phyloP scores from a whole-genome alignment of 1,140 invertebrate genomes.

The Zophobas morio region DNA sequence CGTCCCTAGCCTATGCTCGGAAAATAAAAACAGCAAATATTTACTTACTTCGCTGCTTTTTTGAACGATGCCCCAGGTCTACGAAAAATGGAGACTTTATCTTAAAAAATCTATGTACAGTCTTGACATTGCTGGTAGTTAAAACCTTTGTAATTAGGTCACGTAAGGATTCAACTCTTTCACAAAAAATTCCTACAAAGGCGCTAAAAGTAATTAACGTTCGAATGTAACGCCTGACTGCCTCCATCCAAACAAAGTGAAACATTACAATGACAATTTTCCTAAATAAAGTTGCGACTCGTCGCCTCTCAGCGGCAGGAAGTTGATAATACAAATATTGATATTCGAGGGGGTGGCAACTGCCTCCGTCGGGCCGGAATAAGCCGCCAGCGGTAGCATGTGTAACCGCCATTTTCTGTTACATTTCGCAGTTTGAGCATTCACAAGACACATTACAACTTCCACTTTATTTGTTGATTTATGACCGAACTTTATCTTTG shows the following conservation, averaged over 20 bases:
- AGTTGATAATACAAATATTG: constrained; percentile 47
- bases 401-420: constrained; percentile 52
- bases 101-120: no score
- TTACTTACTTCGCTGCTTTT: background rate
- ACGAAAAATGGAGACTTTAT: no score
- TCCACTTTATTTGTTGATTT: constrained; percentile 55
- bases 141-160: no score
- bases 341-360: constrained; percentile 38
- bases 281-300: constrained; percentile 36
- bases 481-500: constrained; percentile 51
- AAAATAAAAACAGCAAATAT: background rate
- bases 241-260: constrained; percentile 17
- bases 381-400: constrained; percentile 49
- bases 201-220: constrained; percentile 28
- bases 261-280: constrained; percentile 43
- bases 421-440: constrained; percentile 53
- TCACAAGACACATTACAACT: constrained; percentile 53
- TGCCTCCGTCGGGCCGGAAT: constrained; percentile 28
- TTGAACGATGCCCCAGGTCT: no score
- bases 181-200: constrained; percentile 19
- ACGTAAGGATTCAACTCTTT: background rate
- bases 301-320: constrained; percentile 19
- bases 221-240: constrained; percentile 14
- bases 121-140: no score
- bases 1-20: no score